Base-by-base conservation (phyloP, 2,113 vertebrate genomes). In the Sardina pilchardus region DNA sequence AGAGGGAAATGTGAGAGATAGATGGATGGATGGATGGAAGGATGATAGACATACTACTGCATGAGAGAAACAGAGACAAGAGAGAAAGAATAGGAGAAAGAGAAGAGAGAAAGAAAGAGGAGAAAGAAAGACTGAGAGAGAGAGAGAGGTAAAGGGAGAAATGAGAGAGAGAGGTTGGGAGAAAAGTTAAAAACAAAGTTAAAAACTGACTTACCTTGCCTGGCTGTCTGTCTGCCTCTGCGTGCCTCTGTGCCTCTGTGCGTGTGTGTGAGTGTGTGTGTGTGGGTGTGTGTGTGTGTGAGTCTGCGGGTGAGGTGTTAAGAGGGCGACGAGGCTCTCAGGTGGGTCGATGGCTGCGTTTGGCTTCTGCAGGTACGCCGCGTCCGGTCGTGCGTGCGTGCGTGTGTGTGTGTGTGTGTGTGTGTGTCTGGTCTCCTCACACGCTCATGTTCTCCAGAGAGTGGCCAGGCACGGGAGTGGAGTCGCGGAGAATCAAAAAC, bases 351-450 rank as follows among this genome's bases (percentile, higher is more conserved):
- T 19, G 30, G n/a, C 6, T 0, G 63, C 30, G 63, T 9, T 1
- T 9, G 63, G 10, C 85, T 88, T 88, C 89, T 92, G 92, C 93
- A 93, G 92, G 91, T 93, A 91, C 14, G 59, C 12, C 2, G 63
- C 1, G n/a, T 12, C 30, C 6, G 26, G 26, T 63, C 1, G 3
- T 24, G 59, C 24, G 90, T 88, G 91, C 92, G 91, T n/a, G n/a
- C n/a, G n/a, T n/a, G n/a, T n/a, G n/a, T n/a, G n/a, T n/a, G n/a
- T n/a, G n/a, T n/a, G n/a, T n/a, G n/a, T n/a, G 3, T 24, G 59
- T 8, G 90, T 88, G 91, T 92, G 91, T 90, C 92, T 90, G 89
- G 91, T 91, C 88, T 89, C 90, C 91, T 95, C 93, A 94, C 92
- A 92, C 92, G 91, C 90, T 88, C 90, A 83, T 90, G 92, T 92